Evolutionary conservation across 2,888 invertebrate genomes (phyloP).

Genomic region (Syritta pipiens): DNA sequence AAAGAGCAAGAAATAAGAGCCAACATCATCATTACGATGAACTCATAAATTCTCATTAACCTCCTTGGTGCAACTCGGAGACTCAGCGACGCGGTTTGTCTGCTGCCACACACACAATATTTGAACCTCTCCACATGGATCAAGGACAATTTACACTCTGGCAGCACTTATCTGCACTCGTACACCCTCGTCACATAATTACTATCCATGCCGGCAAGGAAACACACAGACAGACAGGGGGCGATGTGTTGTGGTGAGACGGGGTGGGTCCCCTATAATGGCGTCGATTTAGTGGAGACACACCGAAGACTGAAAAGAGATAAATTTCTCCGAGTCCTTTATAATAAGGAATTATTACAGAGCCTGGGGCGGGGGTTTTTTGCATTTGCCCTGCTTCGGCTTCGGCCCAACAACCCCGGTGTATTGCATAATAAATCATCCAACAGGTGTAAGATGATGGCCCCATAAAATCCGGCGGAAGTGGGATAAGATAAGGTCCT

Average conservation of each 20-base stretch:
- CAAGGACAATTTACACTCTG: conserved; percentile 55
- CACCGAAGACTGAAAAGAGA: too few relatives aligned
- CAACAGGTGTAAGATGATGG: conserved; percentile 64
- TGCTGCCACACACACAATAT: conserved; percentile 11
- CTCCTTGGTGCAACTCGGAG: conserved; percentile 23
- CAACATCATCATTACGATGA: conserved; percentile 39
- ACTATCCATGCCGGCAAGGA: conserved; percentile 17
- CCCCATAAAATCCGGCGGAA: conserved; percentile 45
- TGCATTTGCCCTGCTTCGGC: neutral
- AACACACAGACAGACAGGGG: neutral
- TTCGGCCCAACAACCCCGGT: neutral
- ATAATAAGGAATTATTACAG: conserved; percentile 40
- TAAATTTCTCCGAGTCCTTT: conserved; percentile 27
- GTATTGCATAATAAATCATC: conserved; percentile 57
- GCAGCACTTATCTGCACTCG: conserved; percentile 62
- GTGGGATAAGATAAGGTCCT: conserved; percentile 49
- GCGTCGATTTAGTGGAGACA: conserved; percentile 40
- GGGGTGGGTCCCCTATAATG: conserved; percentile 22
- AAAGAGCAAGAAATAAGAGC: too few relatives aligned
- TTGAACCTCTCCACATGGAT: conserved; percentile 59
- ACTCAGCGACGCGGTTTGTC: conserved; percentile 9
- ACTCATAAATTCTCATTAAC: conserved; percentile 68
- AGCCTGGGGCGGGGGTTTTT: neutral
- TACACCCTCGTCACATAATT: conserved; percentile 35
- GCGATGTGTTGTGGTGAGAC: neutral